These are phyloP conservation scores for Chaetodon trifascialis DNA, from an alignment of 2,113 vertebrate genomes.

Conservation along the genomic window DNA sequence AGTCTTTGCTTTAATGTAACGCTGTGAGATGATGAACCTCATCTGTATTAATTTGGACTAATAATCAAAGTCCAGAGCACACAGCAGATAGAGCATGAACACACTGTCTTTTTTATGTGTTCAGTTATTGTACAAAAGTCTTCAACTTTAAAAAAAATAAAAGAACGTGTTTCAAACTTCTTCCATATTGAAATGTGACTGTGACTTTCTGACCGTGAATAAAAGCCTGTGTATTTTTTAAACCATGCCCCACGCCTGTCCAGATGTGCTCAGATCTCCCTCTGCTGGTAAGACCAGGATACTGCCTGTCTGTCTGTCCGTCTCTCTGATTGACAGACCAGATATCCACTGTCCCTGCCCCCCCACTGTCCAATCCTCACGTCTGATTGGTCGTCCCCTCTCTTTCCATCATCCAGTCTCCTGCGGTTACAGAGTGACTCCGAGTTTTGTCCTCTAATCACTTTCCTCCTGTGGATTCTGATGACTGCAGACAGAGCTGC, in stretches of 20 bases:
- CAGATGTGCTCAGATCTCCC: constrained; percentile 84
- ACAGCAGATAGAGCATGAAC: too few species aligned
- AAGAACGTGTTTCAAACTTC: neutral
- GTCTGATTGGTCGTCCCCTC: constrained; percentile 68
- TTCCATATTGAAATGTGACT: neutral
- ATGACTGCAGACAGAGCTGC: constrained; percentile 8
- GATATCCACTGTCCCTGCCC: constrained; percentile 63
- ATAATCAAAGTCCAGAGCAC: too few species aligned
- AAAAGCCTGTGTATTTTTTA: constrained; percentile 73
- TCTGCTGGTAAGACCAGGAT: constrained; percentile 84
- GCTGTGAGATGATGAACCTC: neutral
- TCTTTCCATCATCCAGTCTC: constrained; percentile 49
- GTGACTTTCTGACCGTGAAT: constrained; percentile 25
- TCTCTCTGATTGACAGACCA: constrained; percentile 60
- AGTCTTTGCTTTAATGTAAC: neutral
- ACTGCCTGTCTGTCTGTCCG: constrained; percentile 61
- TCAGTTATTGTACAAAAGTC: too few species aligned
- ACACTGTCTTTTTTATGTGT: too few species aligned
- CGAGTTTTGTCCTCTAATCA: constrained; percentile 29
- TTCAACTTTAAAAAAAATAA: too few species aligned
- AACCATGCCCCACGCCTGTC: constrained; percentile 71
- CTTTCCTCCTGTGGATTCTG: constrained; percentile 44
- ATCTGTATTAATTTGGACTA: too few species aligned
- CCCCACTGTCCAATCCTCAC: constrained; percentile 55
- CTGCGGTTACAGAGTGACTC: constrained; percentile 52